These are phyloP conservation scores for Trachelus troglodyta DNA, from an alignment of 2,888 invertebrate species.

Conservation along the genomic window DNA sequence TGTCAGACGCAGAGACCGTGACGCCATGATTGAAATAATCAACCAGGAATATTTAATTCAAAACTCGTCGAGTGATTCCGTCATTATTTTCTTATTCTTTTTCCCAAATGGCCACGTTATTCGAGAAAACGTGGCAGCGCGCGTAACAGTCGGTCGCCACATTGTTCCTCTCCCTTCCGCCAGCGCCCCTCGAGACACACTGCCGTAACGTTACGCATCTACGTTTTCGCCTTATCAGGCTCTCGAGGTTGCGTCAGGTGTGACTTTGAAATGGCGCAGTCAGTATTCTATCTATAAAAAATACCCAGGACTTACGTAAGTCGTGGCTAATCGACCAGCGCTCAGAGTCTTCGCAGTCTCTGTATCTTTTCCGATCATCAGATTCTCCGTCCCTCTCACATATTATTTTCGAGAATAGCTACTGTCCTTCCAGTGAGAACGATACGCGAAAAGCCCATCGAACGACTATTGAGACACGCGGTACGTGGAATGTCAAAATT, in stretches of 20 bases:
- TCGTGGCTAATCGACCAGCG: neutral
- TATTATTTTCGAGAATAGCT: neutral
- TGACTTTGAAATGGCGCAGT: constrained; percentile 5
- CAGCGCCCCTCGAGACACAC: neutral
- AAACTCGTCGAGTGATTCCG: neutral
- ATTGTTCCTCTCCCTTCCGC: neutral
- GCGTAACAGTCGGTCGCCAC: neutral
- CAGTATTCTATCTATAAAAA: neutral
- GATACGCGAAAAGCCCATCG: no score
- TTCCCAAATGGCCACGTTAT: no score
- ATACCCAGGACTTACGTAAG: neutral
- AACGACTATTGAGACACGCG: no score
- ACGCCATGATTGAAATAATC: neutral
- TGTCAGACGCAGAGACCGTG: neutral
- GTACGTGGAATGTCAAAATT: no score
- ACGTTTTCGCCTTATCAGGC: constrained; percentile 1
- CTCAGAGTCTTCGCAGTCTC: neutral
- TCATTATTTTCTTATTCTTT: no score
- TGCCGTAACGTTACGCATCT: neutral
- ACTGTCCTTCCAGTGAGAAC: no score
- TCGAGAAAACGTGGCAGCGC: neutral
- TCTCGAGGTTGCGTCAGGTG: neutral
- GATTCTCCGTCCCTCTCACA: neutral
- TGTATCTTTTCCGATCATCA: neutral
- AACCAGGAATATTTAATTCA: neutral